These are phyloP conservation scores for Pachypsylla venusta DNA, from an alignment of 1,140 invertebrate species.

Conservation along the genomic window DNA sequence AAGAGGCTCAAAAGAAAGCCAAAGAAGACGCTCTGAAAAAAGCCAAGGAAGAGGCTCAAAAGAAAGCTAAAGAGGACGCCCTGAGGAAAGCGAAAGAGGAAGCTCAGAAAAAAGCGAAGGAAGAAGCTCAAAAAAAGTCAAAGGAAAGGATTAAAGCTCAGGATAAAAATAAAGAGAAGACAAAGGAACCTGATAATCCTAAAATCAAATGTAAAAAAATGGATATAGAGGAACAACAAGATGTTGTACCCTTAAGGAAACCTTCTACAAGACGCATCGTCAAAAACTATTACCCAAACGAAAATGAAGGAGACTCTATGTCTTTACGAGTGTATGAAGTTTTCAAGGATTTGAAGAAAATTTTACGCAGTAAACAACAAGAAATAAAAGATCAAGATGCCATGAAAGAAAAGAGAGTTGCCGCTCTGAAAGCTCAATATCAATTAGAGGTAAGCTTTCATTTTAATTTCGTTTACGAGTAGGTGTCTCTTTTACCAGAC, in stretches of 20 bases:
- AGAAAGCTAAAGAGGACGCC: background rate
- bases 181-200: background rate
- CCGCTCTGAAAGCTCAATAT: background rate
- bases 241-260: no score
- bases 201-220: conserved; percentile 6
- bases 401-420: background rate
- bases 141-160: background rate
- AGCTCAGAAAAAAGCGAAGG: no score
- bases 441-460: background rate
- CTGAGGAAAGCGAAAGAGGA: background rate
- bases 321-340: background rate
- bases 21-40: no score
- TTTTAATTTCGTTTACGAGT: no score
- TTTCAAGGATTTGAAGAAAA: conserved; percentile 1
- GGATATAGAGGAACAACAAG: no score
- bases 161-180: background rate
- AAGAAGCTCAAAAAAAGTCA: background rate
- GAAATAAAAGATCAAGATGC: background rate
- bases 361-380: background rate
- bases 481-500: no score
- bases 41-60: background rate
- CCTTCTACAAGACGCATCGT: no score
- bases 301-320: no score
- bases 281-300: no score
- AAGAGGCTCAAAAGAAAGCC: no score